Conservation (phyloP, 2,113 vertebrate species). For the Alosa alosa region DNA sequence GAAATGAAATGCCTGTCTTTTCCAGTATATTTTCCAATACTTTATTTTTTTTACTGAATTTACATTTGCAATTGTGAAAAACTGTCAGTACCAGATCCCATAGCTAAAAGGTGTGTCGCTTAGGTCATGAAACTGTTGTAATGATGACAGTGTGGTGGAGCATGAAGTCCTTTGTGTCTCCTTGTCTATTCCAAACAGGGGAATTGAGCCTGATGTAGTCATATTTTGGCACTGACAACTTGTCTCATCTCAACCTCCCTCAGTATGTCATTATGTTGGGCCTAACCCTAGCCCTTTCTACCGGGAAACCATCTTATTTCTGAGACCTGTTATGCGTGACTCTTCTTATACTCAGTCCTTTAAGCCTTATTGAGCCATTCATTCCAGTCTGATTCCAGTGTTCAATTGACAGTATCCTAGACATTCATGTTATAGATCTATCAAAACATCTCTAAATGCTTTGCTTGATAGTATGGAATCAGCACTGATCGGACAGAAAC, state of each 20-base stretch:
- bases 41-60: no score
- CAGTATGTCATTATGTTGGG: neutral
- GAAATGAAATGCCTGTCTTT: no score
- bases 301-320: neutral
- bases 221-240: neutral
- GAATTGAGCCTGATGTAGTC: neutral
- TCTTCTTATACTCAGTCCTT: neutral
- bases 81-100: no score
- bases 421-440: neutral
- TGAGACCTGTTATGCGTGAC: neutral
- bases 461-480: neutral
- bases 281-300: neutral
- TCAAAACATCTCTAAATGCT: neutral
- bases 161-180: neutral
- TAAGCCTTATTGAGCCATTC: neutral
- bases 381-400: neutral
- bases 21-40: no score
- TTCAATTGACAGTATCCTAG: neutral
- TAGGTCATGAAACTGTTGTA: neutral
- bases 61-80: no score
- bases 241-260: neutral
- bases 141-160: neutral
- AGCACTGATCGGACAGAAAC: no score
- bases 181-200: no score
- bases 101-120: no score